Evolutionary conservation across 2,888 invertebrate species (phyloP).

Genomic region (Leptopterna dolabrata): DNA sequence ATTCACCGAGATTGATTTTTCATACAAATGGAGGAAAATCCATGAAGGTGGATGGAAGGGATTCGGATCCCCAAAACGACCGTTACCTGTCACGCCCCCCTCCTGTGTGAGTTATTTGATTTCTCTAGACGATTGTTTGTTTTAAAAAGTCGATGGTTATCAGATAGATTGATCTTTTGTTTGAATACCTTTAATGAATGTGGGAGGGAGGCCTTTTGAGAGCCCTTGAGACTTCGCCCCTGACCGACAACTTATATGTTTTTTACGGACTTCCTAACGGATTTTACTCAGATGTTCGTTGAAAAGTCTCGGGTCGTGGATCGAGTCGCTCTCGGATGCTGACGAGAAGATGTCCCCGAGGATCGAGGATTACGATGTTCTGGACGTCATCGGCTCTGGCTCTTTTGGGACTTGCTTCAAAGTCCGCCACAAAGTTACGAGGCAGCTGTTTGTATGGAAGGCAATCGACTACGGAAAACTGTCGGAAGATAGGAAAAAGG

Average conservation of each 20-base stretch:
- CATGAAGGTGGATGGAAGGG: background rate
- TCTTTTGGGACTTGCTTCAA: constrained; percentile 74
- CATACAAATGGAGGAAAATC: background rate
- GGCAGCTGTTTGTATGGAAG: constrained; percentile 73
- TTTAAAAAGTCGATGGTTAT: background rate
- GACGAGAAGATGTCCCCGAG: background rate
- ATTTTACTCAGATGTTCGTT: background rate
- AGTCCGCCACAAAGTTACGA: constrained; percentile 71
- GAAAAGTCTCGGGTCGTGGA: background rate
- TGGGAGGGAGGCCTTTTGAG: background rate
- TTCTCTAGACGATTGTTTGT: background rate
- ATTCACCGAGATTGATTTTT: too few relatives aligned
- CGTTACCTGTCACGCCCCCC: constrained; percentile 20
- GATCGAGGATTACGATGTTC: constrained; percentile 70
- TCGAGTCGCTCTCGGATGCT: background rate
- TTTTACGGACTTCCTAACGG: background rate
- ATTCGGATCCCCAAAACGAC: background rate
- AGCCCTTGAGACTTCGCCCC: background rate
- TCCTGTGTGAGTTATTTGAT: background rate
- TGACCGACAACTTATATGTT: background rate
- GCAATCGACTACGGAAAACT: constrained; percentile 72
- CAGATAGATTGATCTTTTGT: background rate
- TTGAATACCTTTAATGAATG: background rate
- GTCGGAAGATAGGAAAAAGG: constrained; percentile 70
- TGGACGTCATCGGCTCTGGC: constrained; percentile 72